Percentiles rank a stretch among this genome's conserved stretches.
phyloP scores from a whole-genome alignment of 2,797 vertebrate species.

The Octomys mimax region DNA sequence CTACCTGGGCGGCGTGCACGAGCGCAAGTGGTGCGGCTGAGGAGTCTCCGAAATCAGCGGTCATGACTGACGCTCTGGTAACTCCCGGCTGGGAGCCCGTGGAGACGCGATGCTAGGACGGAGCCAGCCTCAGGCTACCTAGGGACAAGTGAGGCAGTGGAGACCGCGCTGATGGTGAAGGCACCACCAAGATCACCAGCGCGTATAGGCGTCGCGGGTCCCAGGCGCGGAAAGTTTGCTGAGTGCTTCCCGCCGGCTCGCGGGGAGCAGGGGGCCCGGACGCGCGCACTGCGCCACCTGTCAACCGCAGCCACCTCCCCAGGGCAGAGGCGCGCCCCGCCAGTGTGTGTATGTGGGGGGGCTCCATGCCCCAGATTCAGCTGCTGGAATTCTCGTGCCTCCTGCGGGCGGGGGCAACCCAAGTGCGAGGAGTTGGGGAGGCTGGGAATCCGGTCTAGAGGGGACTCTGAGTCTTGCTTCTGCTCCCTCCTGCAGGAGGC shows the following conservation, averaged over 20 bases:
- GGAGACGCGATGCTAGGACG: background rate
- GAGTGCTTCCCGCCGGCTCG: background rate
- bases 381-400: background rate
- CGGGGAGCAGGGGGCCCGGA: background rate
- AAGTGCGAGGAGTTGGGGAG: background rate
- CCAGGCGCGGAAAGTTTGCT: constrained; percentile 66
- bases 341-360: too few species aligned
- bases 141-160: background rate
- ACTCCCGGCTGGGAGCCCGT: background rate
- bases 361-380: background rate
- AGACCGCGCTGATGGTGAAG: background rate
- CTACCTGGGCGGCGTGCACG: background rate
- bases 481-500: background rate
- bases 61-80: background rate
- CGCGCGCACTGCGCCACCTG: background rate
- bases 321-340: background rate
- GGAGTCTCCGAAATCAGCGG: background rate
- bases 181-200: background rate
- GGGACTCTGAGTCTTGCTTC: background rate
- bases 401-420: background rate
- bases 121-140: background rate
- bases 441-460: background rate
- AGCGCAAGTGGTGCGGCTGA: background rate
- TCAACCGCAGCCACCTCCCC: background rate
- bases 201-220: constrained; percentile 14